Evolutionary conservation across 2,888 invertebrate species (phyloP), one percentile per base, ranked within the genome.

Genomic region (Netelia fuscicornis): DNA sequence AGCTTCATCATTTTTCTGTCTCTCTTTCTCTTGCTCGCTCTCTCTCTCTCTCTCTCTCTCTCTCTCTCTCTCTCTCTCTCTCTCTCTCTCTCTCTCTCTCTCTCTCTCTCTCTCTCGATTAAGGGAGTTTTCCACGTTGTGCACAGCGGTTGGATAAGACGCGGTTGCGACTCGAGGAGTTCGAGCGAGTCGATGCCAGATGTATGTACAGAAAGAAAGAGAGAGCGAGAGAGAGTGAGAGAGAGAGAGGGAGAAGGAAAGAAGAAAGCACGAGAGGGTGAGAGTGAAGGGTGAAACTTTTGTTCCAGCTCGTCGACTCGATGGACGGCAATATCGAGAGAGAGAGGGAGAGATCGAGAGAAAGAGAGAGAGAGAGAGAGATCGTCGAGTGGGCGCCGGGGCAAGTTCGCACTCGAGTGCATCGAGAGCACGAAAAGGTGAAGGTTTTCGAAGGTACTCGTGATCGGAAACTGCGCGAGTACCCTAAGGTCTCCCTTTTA

Each of bases 241-340:
- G 17, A 17, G 17, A 0, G 17, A 17, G 17, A 17, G 17, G 17
- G 17, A 17, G 17, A 17, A 17, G 17, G 17, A 17, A 17, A 17
- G 17, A 17, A 0, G 17, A 17, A 17, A 17, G 17, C 17, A 17
- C 0, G 17, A 58, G 58, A 20, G 58, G n/a, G 9, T 44, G 48
- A 44, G 42, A 20, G 42, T 37, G 56, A 52, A 54, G 68, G 82
- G 68, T 56, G 77, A 78, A 85, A 85, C 84, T 85, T 85, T 85
- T 85, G 82, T 85, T 85, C 82, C 84, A 75, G 70, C 81, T 82
- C 81, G 84, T 74, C 82, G 82, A 85, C 84, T 82, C 81, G 68
- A 85, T 79, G 84, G 74, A 82, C 78, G 78, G 78, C 84, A 78
- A 85, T 85, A 81, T 81, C 74, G 81, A 70, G 84, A 72, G 30